A percentile compares a stretch with the other conserved stretches of the same genome.
Evolutionary conservation across 2,113 vertebrate genomes (phyloP).

Genomic region (Aix galericulata): DNA sequence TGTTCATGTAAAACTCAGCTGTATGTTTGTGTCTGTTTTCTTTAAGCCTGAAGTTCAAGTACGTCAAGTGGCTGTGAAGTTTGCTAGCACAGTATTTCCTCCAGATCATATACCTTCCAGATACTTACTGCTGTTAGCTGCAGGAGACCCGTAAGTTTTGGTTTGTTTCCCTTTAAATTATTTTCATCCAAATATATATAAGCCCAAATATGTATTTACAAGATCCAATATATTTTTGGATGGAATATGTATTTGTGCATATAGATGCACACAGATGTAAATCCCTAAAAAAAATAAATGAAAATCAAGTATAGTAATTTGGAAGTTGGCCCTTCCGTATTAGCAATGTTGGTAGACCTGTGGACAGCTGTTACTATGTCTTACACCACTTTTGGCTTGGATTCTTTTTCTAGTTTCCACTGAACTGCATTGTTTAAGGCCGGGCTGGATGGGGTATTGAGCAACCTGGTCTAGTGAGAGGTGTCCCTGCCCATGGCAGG

Average conservation of each 20-base stretch:
- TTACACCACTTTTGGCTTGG: not conserved
- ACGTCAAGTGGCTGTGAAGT: slow-evolving; percentile 97
- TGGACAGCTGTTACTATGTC: not conserved
- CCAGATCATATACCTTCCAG: slow-evolving; percentile 95
- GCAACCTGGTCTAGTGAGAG: not conserved
- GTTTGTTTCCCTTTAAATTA: not conserved
- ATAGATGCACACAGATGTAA: not conserved
- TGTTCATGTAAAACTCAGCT: not conserved
- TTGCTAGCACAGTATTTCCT: slow-evolving; percentile 93
- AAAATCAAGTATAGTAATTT: not conserved
- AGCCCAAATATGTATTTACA: not conserved
- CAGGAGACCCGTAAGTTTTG: slow-evolving; percentile 94
- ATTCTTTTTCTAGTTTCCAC: not conserved
- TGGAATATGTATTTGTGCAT: not conserved
- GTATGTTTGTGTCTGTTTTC: not conserved
- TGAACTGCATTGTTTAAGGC: not conserved
- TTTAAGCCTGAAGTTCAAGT: slow-evolving; percentile 96
- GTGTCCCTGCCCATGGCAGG: not conserved
- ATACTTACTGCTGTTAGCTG: slow-evolving; percentile 94
- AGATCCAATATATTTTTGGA: not conserved
- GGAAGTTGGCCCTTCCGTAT: not conserved
- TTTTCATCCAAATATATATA: not conserved
- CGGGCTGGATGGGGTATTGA: not conserved
- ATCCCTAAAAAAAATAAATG: not conserved
- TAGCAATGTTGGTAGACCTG: not conserved